phyloP scores from a whole-genome alignment of 2,888 invertebrate species.

The Anthoptus insignis region DNA sequence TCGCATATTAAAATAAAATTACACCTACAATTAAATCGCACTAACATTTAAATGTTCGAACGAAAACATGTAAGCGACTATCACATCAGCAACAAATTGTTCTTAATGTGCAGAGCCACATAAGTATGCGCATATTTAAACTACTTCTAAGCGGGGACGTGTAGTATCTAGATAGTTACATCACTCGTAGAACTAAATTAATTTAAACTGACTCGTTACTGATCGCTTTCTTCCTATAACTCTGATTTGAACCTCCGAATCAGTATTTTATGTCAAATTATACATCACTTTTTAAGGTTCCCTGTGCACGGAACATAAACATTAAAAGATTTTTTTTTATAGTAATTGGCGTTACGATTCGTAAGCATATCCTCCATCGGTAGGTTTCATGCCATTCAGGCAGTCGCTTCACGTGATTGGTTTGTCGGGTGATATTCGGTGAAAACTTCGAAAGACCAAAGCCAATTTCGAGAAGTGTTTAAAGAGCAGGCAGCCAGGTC shows the following conservation, averaged over 20 bases:
- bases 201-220: slow-evolving; percentile 66
- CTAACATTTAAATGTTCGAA: background rate
- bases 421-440: too few species aligned
- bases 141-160: slow-evolving; percentile 53
- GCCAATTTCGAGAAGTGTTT: too few species aligned
- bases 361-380: too few species aligned
- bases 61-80: slow-evolving; percentile 41
- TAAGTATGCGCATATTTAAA: slow-evolving; percentile 69
- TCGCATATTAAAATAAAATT: too few species aligned
- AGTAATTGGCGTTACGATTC: too few species aligned
- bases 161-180: slow-evolving; percentile 59
- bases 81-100: slow-evolving; percentile 66
- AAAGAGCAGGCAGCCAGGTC: too few species aligned
- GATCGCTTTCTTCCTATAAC: slow-evolving; percentile 54
- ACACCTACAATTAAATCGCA: too few species aligned
- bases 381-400: too few species aligned
- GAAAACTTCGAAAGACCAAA: too few species aligned
- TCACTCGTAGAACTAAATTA: slow-evolving; percentile 62
- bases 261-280: slow-evolving; percentile 46
- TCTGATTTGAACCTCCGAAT: slow-evolving; percentile 58
- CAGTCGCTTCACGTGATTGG: too few species aligned
- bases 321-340: too few species aligned
- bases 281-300: slow-evolving; percentile 58
- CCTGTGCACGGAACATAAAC: too few species aligned
- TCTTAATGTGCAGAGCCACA: slow-evolving; percentile 56